These are phyloP conservation scores for Cephus nigrinus DNA, from an alignment of 2,888 invertebrate genomes.

Conservation along the genomic window DNA sequence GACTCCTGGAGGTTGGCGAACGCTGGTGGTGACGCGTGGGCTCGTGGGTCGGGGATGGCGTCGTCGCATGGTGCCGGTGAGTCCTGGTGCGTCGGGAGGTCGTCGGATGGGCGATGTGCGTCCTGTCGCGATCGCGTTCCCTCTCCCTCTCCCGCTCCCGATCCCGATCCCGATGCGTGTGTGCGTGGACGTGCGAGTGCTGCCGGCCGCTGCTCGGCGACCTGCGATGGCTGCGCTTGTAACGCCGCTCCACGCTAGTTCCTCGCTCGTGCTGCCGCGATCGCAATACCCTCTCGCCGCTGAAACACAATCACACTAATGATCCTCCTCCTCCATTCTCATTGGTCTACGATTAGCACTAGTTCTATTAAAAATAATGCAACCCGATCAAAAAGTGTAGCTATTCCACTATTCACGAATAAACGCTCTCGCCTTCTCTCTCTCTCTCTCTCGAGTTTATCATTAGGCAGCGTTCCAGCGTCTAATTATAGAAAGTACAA, in stretches of 20 bases:
- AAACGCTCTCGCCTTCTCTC: too few relatives aligned
- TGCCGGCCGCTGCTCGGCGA: slow-evolving; percentile 83
- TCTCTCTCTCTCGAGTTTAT: slow-evolving; percentile 9
- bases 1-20: slow-evolving; percentile 59
- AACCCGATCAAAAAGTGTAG: too few relatives aligned
- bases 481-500: not conserved
- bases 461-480: slow-evolving; percentile 29
- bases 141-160: slow-evolving; percentile 52
- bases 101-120: slow-evolving; percentile 46
- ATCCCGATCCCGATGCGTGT: slow-evolving; percentile 50
- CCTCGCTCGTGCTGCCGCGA: slow-evolving; percentile 77
- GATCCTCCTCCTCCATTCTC: too few relatives aligned
- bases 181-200: slow-evolving; percentile 68
- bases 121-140: slow-evolving; percentile 31
- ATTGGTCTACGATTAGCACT: too few relatives aligned
- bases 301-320: slow-evolving; percentile 54
- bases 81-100: slow-evolving; percentile 52
- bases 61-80: slow-evolving; percentile 56
- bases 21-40: slow-evolving; percentile 53
- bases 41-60: slow-evolving; percentile 55
- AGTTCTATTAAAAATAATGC: too few relatives aligned
- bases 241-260: slow-evolving; percentile 83
- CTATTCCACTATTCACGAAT: too few relatives aligned
- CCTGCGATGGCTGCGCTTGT: slow-evolving; percentile 86
- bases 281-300: slow-evolving; percentile 72